Conservation (phyloP, 2,888 invertebrate genomes). For the Drosophila kanekoi region DNA sequence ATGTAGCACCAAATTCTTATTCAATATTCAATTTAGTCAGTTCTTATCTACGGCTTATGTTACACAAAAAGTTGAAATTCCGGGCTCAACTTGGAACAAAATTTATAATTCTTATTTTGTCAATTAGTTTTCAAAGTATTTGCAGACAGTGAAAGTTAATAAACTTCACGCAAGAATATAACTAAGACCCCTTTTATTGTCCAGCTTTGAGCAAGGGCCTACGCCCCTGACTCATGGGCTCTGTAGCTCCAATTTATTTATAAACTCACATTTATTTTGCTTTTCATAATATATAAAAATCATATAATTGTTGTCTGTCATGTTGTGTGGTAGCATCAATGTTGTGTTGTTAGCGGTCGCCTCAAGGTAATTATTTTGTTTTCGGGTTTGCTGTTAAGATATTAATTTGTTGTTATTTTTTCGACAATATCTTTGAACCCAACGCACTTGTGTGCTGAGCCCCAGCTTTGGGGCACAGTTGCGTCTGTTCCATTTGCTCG, state of each 20-base stretch:
- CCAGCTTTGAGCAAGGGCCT: background rate
- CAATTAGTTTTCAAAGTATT: too few relatives aligned
- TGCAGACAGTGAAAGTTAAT: too few relatives aligned
- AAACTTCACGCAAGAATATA: too few relatives aligned
- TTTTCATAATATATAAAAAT: slow-evolving; percentile 25
- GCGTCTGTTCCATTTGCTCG: slow-evolving; percentile 13
- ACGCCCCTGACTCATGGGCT: slow-evolving; percentile 37
- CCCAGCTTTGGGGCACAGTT: slow-evolving; percentile 32
- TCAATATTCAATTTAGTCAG: too few relatives aligned
- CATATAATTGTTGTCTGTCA: slow-evolving; percentile 45
- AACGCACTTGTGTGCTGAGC: slow-evolving; percentile 48
- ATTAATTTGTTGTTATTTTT: slow-evolving; percentile 36
- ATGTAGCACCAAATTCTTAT: too few relatives aligned
- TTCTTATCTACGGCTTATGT: too few relatives aligned
- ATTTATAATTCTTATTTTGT: too few relatives aligned
- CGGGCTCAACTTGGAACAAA: too few relatives aligned
- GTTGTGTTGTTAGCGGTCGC: slow-evolving; percentile 49
- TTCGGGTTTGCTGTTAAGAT: slow-evolving; percentile 35
- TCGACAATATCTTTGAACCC: slow-evolving; percentile 70
- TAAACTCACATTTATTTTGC: slow-evolving; percentile 4
- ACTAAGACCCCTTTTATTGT: too few relatives aligned
- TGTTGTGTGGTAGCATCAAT: slow-evolving; percentile 69
- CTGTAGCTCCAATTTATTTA: slow-evolving; percentile 55
- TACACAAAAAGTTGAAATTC: too few relatives aligned
- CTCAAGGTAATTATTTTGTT: slow-evolving; percentile 70